Conservation (phyloP, 2,888 invertebrate genomes). For the Philhelius pedissequus region DNA sequence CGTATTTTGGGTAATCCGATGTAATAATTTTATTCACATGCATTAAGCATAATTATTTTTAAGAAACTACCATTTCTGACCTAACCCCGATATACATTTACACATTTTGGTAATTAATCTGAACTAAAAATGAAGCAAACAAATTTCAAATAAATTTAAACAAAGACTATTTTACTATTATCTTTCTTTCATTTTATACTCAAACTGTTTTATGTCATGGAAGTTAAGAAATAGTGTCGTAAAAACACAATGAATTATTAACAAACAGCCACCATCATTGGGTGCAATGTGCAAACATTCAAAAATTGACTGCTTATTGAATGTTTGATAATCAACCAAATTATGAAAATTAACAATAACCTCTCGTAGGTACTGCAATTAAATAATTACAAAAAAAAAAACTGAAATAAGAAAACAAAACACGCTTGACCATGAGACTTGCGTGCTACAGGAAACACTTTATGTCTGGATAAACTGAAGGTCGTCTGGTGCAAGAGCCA, state of each 20-base stretch:
- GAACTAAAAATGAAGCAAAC: too few relatives aligned
- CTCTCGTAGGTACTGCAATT: neutral
- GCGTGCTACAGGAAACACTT: neutral
- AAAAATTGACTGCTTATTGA: neutral
- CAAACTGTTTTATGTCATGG: too few relatives aligned
- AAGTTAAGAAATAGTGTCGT: too few relatives aligned
- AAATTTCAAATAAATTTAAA: neutral
- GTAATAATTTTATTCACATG: too few relatives aligned
- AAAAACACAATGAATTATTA: neutral
- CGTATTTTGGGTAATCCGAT: too few relatives aligned
- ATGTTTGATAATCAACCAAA: neutral
- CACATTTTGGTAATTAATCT: neutral
- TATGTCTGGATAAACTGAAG: neutral
- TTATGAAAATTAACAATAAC: neutral
- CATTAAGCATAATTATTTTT: too few relatives aligned
- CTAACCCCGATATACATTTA: too few relatives aligned
- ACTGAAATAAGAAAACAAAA: neutral
- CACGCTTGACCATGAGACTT: constrained; percentile 11
- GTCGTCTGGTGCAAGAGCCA: neutral
- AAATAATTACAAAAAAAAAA: neutral
- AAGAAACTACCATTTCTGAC: too few relatives aligned
- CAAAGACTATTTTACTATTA: too few relatives aligned
- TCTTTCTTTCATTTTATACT: too few relatives aligned
- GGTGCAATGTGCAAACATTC: neutral
- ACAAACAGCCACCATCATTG: neutral